A percentile compares a stretch with the other conserved stretches of the same genome.
phyloP scores from a whole-genome alignment of 2,113 vertebrate genomes.

The Dasyprocta punctata region DNA sequence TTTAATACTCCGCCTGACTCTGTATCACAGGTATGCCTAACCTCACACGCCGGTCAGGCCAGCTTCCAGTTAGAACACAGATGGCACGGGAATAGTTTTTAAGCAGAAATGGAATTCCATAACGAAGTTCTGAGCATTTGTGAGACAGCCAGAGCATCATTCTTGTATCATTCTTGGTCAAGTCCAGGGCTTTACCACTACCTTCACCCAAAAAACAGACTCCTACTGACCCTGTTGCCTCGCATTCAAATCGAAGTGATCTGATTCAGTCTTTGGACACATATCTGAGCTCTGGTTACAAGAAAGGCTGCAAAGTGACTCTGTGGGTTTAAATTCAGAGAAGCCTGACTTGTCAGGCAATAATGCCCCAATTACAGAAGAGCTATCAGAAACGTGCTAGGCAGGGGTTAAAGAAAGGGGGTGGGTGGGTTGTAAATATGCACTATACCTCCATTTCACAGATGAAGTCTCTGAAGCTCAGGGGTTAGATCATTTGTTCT shows the following conservation, averaged over 20 bases:
- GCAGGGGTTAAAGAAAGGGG: fast-evolving
- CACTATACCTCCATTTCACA: not conserved
- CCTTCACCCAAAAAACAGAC: not conserved
- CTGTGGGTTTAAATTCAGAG: not conserved
- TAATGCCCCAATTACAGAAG: not conserved
- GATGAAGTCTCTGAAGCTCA: not conserved
- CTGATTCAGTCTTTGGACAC: not conserved
- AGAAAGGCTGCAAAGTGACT: not conserved
- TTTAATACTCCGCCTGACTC: not conserved
- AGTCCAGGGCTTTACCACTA: not conserved
- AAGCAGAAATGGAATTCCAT: not conserved
- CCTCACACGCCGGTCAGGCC: not conserved
- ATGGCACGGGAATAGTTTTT: fast-evolving
- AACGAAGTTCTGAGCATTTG: not conserved
- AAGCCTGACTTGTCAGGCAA: not conserved
- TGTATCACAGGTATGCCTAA: not conserved
- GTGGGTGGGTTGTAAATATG: not conserved
- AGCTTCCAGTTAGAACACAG: not conserved
- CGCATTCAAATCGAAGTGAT: not conserved
- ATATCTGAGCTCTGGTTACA: not conserved
- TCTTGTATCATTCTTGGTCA: not conserved
- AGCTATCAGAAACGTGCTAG: not conserved
- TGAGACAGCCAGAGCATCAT: not conserved
- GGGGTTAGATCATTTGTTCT: not conserved
- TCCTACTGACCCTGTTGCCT: not conserved